These are phyloP conservation scores for Mirza zaza DNA, from an alignment of 2,113 vertebrate species.

Conservation along the genomic window DNA sequence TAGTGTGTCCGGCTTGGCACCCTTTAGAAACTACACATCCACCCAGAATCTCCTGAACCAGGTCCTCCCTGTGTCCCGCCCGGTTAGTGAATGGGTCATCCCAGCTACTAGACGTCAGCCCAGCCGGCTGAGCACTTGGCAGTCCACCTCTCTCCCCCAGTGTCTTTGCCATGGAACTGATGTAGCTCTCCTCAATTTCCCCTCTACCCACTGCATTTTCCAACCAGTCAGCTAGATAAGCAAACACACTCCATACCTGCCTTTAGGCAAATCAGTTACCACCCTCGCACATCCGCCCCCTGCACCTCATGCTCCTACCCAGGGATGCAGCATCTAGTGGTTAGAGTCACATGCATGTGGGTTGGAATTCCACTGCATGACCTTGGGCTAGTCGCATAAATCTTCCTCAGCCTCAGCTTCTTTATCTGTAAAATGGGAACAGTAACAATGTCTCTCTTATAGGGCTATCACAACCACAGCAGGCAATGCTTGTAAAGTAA, in stretches of 20 bases:
- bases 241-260: neutral
- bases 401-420: neutral
- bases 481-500: neutral
- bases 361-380: neutral
- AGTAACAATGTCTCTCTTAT: neutral
- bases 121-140: neutral
- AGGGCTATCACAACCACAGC: neutral
- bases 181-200: neutral
- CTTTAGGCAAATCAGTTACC: neutral
- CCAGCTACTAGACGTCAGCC: neutral
- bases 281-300: accelerated
- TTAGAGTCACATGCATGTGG: neutral
- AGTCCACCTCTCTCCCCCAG: neutral
- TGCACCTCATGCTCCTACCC: neutral
- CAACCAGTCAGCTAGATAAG: too few species aligned
- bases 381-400: neutral
- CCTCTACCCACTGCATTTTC: neutral
- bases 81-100: neutral
- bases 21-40: neutral
- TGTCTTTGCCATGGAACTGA: neutral
- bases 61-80: neutral
- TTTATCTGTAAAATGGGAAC: neutral
- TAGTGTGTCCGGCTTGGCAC: neutral
- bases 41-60: neutral
- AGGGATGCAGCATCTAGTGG: neutral